These are phyloP conservation scores for Cydia fagiglandana DNA, from an alignment of 1,140 invertebrate genomes.

Conservation along the genomic window DNA sequence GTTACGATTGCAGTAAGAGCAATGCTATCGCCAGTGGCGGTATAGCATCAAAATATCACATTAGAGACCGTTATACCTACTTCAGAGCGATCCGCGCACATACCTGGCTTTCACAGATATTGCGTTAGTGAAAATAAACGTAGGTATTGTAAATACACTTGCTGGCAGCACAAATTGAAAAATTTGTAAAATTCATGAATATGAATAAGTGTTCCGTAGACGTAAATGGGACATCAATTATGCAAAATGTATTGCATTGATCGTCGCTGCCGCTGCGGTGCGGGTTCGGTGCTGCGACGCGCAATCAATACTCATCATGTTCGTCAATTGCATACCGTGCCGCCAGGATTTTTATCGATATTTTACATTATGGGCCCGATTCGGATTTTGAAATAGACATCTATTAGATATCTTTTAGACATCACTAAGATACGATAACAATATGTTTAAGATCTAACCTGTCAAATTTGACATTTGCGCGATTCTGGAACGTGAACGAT, in stretches of 20 bases:
- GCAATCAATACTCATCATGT: slow-evolving; percentile 51
- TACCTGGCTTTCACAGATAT: slow-evolving; percentile 65
- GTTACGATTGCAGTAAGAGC: slow-evolving; percentile 7
- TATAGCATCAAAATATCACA: slow-evolving; percentile 59
- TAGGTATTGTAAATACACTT: slow-evolving; percentile 71
- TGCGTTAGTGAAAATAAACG: slow-evolving; percentile 65
- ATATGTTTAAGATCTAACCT: too few species aligned
- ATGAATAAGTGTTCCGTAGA: slow-evolving; percentile 72
- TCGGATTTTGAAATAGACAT: too few species aligned
- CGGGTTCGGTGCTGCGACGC: slow-evolving; percentile 54
- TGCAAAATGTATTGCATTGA: slow-evolving; percentile 74
- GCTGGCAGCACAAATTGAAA: slow-evolving; percentile 73
- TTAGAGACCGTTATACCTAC: slow-evolving; percentile 60
- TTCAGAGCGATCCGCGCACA: slow-evolving; percentile 40
- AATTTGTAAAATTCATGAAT: slow-evolving; percentile 78
- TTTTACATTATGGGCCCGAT: too few species aligned
- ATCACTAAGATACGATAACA: too few species aligned
- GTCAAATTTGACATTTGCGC: too few species aligned
- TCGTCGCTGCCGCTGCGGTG: slow-evolving; percentile 48
- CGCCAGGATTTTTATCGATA: slow-evolving; percentile 35
- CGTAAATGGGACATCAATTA: slow-evolving; percentile 76
- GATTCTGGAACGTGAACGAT: too few species aligned
- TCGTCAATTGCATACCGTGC: slow-evolving; percentile 41
- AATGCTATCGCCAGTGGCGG: background rate
- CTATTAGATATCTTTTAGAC: too few species aligned